Conservation (phyloP, 2,888 invertebrate species). For the Theretra japonica region DNA sequence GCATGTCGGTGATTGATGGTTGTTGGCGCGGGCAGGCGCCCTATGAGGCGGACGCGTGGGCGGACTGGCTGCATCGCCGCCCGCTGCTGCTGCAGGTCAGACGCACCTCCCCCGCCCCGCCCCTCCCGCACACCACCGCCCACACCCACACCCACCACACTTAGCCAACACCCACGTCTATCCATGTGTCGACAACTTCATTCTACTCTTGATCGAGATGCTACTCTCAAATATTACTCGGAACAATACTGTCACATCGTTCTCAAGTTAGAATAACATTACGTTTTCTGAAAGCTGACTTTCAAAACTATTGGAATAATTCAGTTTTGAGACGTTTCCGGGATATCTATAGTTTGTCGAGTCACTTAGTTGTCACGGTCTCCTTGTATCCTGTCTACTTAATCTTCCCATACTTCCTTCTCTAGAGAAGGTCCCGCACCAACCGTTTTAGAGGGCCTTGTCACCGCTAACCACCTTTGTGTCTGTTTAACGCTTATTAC, state of each 20-base stretch:
- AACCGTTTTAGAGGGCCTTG: constrained; percentile 57
- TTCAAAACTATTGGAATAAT: not conserved
- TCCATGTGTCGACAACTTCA: constrained; percentile 1
- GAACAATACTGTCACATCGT: not conserved
- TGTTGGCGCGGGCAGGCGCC: constrained; percentile 77
- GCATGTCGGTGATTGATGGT: constrained; percentile 81
- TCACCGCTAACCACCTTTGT: constrained; percentile 73
- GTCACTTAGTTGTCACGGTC: constrained; percentile 8
- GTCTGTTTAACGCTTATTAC: constrained; percentile 68
- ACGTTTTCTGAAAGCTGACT: not conserved
- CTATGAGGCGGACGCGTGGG: constrained; percentile 78
- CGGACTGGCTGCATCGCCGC: constrained; percentile 87
- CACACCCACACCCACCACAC: constrained; percentile 32
- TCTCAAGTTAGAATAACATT: not conserved
- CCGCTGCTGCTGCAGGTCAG: constrained; percentile 95
- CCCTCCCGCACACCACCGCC: constrained; percentile 34
- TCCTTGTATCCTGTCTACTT: constrained; percentile 28
- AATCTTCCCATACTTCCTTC: constrained; percentile 40
- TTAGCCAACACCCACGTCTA: constrained; percentile 7
- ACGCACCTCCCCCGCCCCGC: constrained; percentile 43
- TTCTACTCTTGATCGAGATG: not conserved
- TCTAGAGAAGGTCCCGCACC: constrained; percentile 44
- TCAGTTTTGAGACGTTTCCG: not conserved
- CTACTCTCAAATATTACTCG: not conserved
- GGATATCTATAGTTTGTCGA: not conserved